Evolutionary conservation across 23 tunicate species (phyloP), one percentile per base, ranked within the genome.

Genomic region (Corella eumyota): DNA sequence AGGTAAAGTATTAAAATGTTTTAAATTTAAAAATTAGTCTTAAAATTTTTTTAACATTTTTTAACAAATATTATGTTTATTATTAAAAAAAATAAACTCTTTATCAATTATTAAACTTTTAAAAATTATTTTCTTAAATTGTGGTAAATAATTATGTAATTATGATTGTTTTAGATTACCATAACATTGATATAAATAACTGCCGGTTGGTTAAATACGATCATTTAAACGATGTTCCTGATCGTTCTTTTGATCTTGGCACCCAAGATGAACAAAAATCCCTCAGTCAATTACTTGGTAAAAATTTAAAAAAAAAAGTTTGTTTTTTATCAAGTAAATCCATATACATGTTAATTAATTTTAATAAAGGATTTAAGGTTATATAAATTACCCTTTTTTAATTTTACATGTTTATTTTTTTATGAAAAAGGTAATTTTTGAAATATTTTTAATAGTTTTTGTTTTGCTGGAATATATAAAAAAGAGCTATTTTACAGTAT

Each of bases 121-220:
- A 40, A 40, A 11, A 15, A 40, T 40, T 40, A 9, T 40, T 40
- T 9, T 15, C 48, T 40, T 40, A 40, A 9, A 15, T 15, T 15
- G 48, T n/a, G n/a, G n/a, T n/a, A n/a, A n/a, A n/a, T n/a, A n/a
- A n/a, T n/a, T n/a, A n/a, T n/a, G n/a, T n/a, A n/a, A n/a, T n/a
- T n/a, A n/a, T n/a, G n/a, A n/a, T n/a, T n/a, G n/a, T n/a, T n/a
- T n/a, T n/a, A 40, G 15, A 40, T 15, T 9, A 11, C 48, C 48
- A 40, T 40, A 9, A 9, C 48, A 9, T 11, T 40, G 11, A 40
- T 40, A 9, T 40, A 11, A 40, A 40, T 40, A 40, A 40, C 9
- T 84, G 94, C 35, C 78, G 94, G 1, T 47, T 84, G 35, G 83
- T 84, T 1, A 84, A 84, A 56, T 84, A 75, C 35, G 94, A 84